Evolutionary conservation across 2,797 vertebrate genomes (phyloP).

Genomic region (Iguana delicatissima): DNA sequence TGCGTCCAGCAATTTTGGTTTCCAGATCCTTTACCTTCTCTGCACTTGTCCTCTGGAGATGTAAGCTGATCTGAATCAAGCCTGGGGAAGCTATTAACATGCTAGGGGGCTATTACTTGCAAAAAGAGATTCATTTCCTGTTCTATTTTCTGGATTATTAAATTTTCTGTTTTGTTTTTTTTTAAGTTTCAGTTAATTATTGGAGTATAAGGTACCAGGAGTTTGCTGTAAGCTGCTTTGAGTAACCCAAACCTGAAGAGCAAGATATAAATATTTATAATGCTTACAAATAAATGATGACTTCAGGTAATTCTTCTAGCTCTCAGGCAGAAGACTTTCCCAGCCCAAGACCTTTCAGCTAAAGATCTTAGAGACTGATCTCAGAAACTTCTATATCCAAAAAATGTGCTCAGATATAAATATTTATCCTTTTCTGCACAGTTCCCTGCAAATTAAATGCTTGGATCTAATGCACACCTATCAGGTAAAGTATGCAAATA

Average conservation of each 20-base stretch:
- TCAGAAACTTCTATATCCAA: background rate
- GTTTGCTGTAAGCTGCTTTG: background rate
- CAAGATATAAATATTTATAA: background rate
- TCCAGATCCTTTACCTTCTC: no score
- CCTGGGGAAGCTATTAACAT: no score
- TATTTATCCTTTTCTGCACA: background rate
- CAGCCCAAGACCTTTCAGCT: background rate
- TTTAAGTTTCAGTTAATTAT: background rate
- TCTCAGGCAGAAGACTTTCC: background rate
- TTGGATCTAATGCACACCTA: background rate
- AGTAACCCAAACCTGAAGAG: background rate
- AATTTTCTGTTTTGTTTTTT: background rate
- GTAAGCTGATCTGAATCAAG: no score
- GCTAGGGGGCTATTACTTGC: no score
- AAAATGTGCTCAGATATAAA: background rate
- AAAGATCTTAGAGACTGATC: background rate
- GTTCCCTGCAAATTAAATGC: background rate
- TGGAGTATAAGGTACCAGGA: background rate
- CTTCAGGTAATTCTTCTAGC: no score
- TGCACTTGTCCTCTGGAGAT: no score
- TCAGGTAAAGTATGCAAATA: background rate
- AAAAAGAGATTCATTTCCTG: background rate
- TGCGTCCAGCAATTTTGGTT: no score
- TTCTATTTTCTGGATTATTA: background rate
- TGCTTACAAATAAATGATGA: background rate